Base-by-base conservation (phyloP, 2,888 invertebrate species). In the Abrostola tripartita region DNA sequence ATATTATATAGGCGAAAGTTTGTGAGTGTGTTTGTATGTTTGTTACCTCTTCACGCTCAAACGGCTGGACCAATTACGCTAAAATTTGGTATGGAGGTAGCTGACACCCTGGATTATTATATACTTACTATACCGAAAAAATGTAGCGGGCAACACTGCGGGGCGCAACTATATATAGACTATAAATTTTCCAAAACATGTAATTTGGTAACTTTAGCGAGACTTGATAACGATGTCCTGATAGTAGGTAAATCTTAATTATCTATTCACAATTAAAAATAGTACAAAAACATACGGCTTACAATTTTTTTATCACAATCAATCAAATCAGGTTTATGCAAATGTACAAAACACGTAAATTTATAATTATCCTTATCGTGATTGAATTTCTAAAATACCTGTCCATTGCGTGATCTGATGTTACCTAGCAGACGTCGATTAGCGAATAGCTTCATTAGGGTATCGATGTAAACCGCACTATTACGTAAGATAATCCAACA, bases 341-440 rank as follows among this genome's bases (percentile, higher is more conserved):
- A 73, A 72, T 52, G 37, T 40, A 55, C 37, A 36, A 50, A 64
- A 72, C 51, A 12, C 44, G 44, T 47, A 24, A 77, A 61, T 68
- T 74, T 56, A 42, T 66, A 52, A 54, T 60, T 65, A 77, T 67
- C 74, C 53, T 62, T 61, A 60, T 64, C 68, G 54, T 56, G 65
- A 65, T 64, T 51, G 0, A 67, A 73, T 59, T 68, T 60, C 62
- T 65, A 50, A 47, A 64, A 70, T 51, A 80, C 81, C 51, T 52
- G 68, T 80, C 51, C 75, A 61, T 80, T 78, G 71, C 77, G 71
- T 80, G 77, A 71, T 71, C 49, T 35, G 57, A 68, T 47, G 64
- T 77, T 64, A 69, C 65, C 64, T 59, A 42, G 40, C 47, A 44
- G 12, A 24, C 44, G 14, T 47, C 59, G 75, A 74, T 78, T 71